Conservation (phyloP, 2,888 invertebrate species). For the Coelopa pilipes region DNA sequence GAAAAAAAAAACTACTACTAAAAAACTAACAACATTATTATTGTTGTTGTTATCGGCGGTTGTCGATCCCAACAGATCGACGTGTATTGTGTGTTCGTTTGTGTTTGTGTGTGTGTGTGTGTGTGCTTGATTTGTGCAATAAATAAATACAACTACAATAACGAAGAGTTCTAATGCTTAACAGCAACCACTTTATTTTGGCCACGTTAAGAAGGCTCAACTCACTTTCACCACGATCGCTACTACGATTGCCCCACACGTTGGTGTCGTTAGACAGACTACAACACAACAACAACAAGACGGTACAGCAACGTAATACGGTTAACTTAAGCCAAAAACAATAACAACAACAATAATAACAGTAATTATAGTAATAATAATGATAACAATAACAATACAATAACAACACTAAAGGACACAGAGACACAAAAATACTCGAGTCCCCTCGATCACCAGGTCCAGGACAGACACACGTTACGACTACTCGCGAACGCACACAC, state of each 20-base stretch:
- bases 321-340: conserved; percentile 13
- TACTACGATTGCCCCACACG: conserved; percentile 7
- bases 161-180: background rate
- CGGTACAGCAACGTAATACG: background rate
- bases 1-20: background rate
- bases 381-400: background rate
- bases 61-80: background rate
- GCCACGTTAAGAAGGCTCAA: too few relatives aligned
- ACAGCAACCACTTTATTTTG: too few relatives aligned
- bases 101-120: background rate
- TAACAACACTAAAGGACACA: background rate
- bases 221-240: conserved; percentile 16
- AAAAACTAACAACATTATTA: too few relatives aligned
- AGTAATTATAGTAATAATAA: background rate
- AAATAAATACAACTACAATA: background rate
- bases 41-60: too few relatives aligned
- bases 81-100: conserved; percentile 2
- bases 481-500: background rate
- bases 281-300: background rate
- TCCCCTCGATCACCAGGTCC: background rate
- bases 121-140: background rate
- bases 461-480: background rate
- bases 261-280: background rate
- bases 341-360: too few relatives aligned
- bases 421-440: background rate